Evolutionary conservation across 2,797 vertebrate species (phyloP).

Genomic region (Jordanella pulchra): DNA sequence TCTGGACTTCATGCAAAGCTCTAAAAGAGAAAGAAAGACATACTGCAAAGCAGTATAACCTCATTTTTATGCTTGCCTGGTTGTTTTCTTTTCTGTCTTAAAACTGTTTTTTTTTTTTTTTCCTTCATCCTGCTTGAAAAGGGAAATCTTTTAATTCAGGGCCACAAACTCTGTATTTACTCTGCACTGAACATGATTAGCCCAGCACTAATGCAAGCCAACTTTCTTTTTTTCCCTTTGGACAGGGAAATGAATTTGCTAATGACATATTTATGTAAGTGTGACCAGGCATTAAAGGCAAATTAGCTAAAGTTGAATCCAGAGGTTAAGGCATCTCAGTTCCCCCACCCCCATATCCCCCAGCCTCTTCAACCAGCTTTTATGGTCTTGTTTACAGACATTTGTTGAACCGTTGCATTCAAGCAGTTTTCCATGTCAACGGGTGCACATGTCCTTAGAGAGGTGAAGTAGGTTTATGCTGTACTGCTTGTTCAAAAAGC

Average conservation of each 20-base stretch:
- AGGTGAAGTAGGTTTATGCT: slow-evolving; percentile 44
- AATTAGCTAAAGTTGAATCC: slow-evolving; percentile 40
- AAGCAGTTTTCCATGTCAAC: slow-evolving; percentile 50
- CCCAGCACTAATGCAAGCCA: slow-evolving; percentile 25
- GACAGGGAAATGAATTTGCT: slow-evolving; percentile 13
- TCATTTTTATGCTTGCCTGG: neutral
- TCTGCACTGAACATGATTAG: slow-evolving; percentile 30
- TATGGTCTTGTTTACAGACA: slow-evolving; percentile 44
- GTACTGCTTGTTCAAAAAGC: slow-evolving; percentile 17
- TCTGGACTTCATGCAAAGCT: neutral
- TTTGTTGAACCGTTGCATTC: slow-evolving; percentile 37
- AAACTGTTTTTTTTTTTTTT: slow-evolving; percentile 17
- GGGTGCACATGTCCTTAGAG: slow-evolving; percentile 36
- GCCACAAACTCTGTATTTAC: slow-evolving; percentile 61
- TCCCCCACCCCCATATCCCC: neutral
- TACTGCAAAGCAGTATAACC: neutral
- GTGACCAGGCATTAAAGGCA: slow-evolving; percentile 55
- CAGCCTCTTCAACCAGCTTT: slow-evolving; percentile 9
- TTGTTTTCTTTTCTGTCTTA: slow-evolving; percentile 25
- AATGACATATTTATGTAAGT: slow-evolving; percentile 49
- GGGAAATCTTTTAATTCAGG: slow-evolving; percentile 62
- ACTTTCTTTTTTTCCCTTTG: slow-evolving; percentile 19
- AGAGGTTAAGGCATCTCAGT: slow-evolving; percentile 30
- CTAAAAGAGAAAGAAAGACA: neutral
- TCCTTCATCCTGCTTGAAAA: slow-evolving; percentile 45